Conservation (phyloP, 2,113 vertebrate species). For the Mastomys coucha region DNA sequence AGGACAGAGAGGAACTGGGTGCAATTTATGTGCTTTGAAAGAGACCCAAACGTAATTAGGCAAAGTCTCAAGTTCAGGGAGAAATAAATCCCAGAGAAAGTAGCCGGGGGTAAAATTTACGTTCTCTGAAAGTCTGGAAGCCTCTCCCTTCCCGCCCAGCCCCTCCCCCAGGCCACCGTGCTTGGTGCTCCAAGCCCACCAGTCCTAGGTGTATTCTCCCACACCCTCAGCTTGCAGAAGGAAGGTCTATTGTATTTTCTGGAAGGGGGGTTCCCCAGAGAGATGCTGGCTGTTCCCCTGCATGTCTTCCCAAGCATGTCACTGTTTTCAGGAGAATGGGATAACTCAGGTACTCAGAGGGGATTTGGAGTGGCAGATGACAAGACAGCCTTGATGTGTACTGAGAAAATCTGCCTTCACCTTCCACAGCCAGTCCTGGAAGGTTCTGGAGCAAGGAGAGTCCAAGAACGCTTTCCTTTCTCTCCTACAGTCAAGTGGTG, state of each 20-base stretch:
- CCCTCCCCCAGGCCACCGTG: slow-evolving; percentile 78
- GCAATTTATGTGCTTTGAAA: slow-evolving; percentile 86
- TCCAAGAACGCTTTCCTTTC: neutral
- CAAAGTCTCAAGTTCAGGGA: slow-evolving; percentile 85
- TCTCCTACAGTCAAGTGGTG: accelerated
- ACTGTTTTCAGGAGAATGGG: neutral
- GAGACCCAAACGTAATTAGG: slow-evolving; percentile 85
- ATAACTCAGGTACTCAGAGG: neutral
- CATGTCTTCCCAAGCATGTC: neutral
- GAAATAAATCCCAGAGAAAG: slow-evolving; percentile 86
- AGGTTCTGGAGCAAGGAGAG: neutral
- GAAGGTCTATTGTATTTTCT: neutral
- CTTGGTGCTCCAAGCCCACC: slow-evolving; percentile 24
- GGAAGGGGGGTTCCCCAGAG: neutral
- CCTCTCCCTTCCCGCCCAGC: slow-evolving; percentile 42
- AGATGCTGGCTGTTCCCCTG: neutral
- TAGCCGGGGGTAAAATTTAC: slow-evolving; percentile 84
- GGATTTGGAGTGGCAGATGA: too few relatives aligned
- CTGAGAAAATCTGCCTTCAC: neutral
- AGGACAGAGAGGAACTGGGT: slow-evolving; percentile 83
- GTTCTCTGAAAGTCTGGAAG: slow-evolving; percentile 83
- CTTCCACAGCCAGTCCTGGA: neutral
- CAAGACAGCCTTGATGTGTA: neutral
- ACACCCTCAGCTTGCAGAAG: neutral
- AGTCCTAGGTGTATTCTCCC: slow-evolving; percentile 15